Conservation (phyloP, 1,140 invertebrate genomes). For the Choristoneura fumiferana region DNA sequence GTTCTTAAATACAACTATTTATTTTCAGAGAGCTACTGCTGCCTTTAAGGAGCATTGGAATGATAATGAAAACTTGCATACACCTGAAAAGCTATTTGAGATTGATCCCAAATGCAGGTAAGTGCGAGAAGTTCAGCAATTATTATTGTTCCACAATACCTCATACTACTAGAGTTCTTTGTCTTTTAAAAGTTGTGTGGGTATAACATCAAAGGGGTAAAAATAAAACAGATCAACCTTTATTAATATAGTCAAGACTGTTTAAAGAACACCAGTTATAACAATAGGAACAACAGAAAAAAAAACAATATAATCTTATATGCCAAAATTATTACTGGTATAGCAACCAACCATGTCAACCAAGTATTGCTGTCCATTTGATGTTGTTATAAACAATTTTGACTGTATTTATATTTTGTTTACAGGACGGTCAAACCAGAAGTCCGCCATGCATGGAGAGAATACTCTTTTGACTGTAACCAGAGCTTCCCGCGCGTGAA, state of each 20-base stretch:
- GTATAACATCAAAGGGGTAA: no score
- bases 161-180: conserved; percentile 15
- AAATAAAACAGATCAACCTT: no score
- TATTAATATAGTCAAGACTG: no score
- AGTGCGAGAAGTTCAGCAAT: conserved; percentile 13
- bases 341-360: no score
- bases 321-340: no score
- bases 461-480: conserved; percentile 72
- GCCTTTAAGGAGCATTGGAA: conserved; percentile 42
- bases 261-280: no score
- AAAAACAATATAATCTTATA: no score
- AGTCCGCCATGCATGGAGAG: conserved; percentile 47
- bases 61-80: conserved; percentile 50
- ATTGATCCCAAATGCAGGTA: conserved; percentile 61
- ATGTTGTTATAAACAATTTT: no score
- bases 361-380: no score
- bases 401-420: conserved; percentile 23
- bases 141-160: no score
- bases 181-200: no score
- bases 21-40: conserved; percentile 45
- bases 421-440: conserved; percentile 60
- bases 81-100: conserved; percentile 49
- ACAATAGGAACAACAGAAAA: no score
- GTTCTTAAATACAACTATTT: conserved; percentile 21
- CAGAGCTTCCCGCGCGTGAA: conserved; percentile 72